Conservation (phyloP, 2,888 invertebrate species). For the Agrotis clavis region DNA sequence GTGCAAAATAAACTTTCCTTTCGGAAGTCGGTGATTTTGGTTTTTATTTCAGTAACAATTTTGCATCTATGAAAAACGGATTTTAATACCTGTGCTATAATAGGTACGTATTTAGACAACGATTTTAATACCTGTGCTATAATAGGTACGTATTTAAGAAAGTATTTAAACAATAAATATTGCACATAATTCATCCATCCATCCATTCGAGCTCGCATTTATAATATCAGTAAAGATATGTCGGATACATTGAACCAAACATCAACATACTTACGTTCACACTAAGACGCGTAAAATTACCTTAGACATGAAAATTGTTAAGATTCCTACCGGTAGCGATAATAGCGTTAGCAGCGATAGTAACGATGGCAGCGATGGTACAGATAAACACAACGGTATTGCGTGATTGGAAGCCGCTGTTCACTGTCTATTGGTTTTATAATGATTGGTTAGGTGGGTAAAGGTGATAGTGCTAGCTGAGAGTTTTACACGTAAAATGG, state of each 20-base stretch:
- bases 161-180: background rate
- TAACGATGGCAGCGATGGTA: slow-evolving; percentile 44
- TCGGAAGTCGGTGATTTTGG: no score
- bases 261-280: background rate
- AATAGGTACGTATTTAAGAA: background rate
- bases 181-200: background rate
- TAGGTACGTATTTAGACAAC: no score
- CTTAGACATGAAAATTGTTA: slow-evolving; percentile 39
- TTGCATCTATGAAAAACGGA: background rate
- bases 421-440: slow-evolving; percentile 55
- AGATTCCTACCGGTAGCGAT: slow-evolving; percentile 38
- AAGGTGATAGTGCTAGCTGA: slow-evolving; percentile 18
- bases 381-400: slow-evolving; percentile 71
- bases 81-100: background rate
- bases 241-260: no score
- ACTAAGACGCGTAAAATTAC: slow-evolving; percentile 45
- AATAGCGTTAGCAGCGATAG: background rate
- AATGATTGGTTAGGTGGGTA: slow-evolving; percentile 51
- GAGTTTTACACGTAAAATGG: background rate
- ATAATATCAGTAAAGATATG: no score
- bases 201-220: no score
- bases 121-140: background rate
- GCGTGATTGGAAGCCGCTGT: slow-evolving; percentile 67
- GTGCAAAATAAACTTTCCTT: no score
- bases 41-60: no score